These are phyloP conservation scores for Iguana delicatissima DNA, from an alignment of 2,797 vertebrate species.

Conservation along the genomic window DNA sequence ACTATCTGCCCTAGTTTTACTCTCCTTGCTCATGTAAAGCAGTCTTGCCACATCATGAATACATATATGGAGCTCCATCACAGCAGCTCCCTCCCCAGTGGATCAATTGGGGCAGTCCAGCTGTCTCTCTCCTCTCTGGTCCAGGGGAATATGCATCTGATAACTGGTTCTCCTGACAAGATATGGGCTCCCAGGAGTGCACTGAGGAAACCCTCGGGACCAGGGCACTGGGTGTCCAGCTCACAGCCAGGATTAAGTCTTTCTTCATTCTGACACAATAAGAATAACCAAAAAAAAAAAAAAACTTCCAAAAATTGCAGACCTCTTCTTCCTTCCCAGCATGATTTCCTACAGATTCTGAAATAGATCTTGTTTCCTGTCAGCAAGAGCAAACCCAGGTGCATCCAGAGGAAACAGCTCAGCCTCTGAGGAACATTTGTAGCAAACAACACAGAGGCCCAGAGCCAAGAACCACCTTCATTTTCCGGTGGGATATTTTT, in stretches of 20 bases:
- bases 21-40: neutral
- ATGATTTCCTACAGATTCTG: neutral
- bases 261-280: neutral
- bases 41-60: neutral
- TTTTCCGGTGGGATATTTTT: slow-evolving; percentile 33
- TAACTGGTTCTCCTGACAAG: neutral
- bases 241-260: neutral
- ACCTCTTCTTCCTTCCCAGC: neutral
- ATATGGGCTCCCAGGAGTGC: neutral
- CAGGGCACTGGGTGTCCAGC: neutral
- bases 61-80: neutral
- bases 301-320: neutral
- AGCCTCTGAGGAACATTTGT: neutral
- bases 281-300: too few relatives aligned
- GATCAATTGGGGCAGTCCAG: too few relatives aligned
- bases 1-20: neutral
- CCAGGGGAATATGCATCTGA: neutral
- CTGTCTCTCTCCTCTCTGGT: neutral
- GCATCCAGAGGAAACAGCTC: slow-evolving; percentile 7
- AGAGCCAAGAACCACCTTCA: slow-evolving; percentile 8
- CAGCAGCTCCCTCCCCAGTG: too few relatives aligned
- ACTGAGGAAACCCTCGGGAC: neutral
- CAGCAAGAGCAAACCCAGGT: slow-evolving; percentile 22
- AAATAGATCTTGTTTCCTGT: neutral
- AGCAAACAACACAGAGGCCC: neutral